A percentile compares a stretch with the other conserved stretches of the same genome.
Conservation (phyloP, 2,888 invertebrate species). For the Odontothrips loti region DNA sequence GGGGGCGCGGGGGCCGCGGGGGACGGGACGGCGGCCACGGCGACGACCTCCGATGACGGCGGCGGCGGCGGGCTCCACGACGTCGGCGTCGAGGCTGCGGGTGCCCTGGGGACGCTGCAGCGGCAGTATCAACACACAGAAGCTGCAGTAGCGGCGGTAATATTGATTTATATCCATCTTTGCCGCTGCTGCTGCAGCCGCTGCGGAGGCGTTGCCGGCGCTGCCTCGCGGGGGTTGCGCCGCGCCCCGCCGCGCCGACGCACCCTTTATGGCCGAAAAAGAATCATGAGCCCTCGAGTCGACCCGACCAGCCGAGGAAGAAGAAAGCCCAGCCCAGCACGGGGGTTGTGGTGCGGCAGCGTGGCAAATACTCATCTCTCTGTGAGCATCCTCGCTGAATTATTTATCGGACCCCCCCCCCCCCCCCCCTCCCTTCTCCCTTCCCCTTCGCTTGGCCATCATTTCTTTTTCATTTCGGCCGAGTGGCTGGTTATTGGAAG, state of each 20-base stretch:
- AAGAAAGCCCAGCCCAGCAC: neutral
- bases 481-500: neutral
- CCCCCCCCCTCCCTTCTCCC: too few species aligned
- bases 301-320: neutral
- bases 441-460: neutral
- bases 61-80: too few species aligned
- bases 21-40: too few species aligned
- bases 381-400: neutral
- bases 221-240: neutral
- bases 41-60: too few species aligned
- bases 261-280: too few species aligned
- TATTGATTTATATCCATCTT: slow-evolving; percentile 11
- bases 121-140: neutral
- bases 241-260: neutral
- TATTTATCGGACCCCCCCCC: neutral
- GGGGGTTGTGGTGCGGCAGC: slow-evolving; percentile 3
- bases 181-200: neutral
- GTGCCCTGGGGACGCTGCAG: neutral
- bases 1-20: neutral
- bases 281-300: too few species aligned
- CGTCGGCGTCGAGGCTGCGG: neutral
- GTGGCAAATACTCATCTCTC: slow-evolving; percentile 22
- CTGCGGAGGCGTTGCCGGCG: neutral
- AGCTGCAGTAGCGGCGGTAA: neutral
- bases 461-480: slow-evolving; percentile 8